Evolutionary conservation across 2,888 invertebrate species (phyloP), one percentile per base, ranked within the genome.

Genomic region (Drosophila peninsularis): DNA sequence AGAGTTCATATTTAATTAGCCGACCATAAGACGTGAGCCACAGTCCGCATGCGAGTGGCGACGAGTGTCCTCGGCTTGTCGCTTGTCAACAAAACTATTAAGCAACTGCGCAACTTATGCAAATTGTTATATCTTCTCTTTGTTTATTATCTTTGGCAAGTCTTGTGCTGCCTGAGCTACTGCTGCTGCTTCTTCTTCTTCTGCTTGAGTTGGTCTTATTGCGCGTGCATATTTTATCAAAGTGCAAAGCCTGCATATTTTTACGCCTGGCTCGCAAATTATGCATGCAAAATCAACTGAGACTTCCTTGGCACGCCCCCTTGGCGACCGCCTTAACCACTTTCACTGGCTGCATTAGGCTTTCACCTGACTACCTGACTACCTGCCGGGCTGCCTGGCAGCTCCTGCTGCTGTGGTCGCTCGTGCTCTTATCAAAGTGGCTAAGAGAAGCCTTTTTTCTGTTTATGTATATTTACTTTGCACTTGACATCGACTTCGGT

Each of bases 231-330:
- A 80, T 88, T 80, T 86, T 73, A 84, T 84, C 83, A 84, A 84
- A 84, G 83, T 80, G 71, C 71, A 56, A 62, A 82, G 62, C 71
- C 67, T 86, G 88, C 83, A 88, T 86, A 84, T 88, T 78, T 88
- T 82, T 70, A 69, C 83, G 78, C 75, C 71, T 61, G 61, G 34
- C 73, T 14, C 56, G 27, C 58, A 74, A 87, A 86, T 86, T 87
- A 87, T 86, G 89, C 80, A 89, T 86, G 82, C 82, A 78, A 82
- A 89, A 80, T 83, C 87, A 73, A 65, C 70, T 49, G 58, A 63
- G 78, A 63, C 63, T 68, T 30, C 2, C 75, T 74, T 45, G 21
- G 57, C 36, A 55, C 64, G 34, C 52, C 65, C 39, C 14, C 21
- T n/a, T 5, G n/a, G 27, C 45, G 5, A 27, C 32, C 32, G 32